Base-by-base conservation (phyloP, 2,797 vertebrate species). In the Orestias chungarensis region DNA sequence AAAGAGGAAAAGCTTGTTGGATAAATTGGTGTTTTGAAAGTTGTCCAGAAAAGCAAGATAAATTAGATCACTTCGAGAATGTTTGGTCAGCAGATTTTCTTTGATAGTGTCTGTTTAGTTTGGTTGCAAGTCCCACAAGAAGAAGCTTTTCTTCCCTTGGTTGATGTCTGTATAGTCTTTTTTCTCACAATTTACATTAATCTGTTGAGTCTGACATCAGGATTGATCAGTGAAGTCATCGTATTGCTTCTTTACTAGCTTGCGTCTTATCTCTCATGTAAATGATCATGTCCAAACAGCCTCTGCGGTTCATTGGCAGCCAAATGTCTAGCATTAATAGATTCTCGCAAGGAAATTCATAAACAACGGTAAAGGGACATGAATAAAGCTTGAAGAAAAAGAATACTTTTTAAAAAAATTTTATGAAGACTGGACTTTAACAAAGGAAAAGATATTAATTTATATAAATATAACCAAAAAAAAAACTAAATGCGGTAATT, bases 61-160 rank as follows among this genome's bases (percentile, higher is more conserved):
- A 82, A 81, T 71, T 64, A 64, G 49, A 46, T 35, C 54, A 20
- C 52, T 57, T 47, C 35, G 64, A 62, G 68, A 75, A 62, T 62
- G 70, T 78, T 44, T 62, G 50, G 55, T 87, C 85, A 87, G 85
- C 82, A 83, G 43, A 82, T 81, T 79, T 75, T n/a, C n/a, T 74
- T 11, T 25, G 12, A 50, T 44, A 69, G 31, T 72, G 67, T 35
- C 35, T 31, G 20, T 29, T 81, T 71, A 42, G 31, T 70, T 66
- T 73, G 46, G 71, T 52, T 67, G 35, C 3, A 25, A 62, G 68
- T 71, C 68, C 38, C 68, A 65, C 43, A 57, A 71, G n/a, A 70
- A 62, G 59, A 62, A 62, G 35, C 29, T 1, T 7, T 23, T 7
- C 20, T 31, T 35, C 15, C 18, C 23, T 10, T 20, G 29, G 3